Percentiles rank a stretch among this genome's conserved stretches.
phyloP scores from a whole-genome alignment of 2,888 invertebrate genomes.

The Loripinus fragilis region DNA sequence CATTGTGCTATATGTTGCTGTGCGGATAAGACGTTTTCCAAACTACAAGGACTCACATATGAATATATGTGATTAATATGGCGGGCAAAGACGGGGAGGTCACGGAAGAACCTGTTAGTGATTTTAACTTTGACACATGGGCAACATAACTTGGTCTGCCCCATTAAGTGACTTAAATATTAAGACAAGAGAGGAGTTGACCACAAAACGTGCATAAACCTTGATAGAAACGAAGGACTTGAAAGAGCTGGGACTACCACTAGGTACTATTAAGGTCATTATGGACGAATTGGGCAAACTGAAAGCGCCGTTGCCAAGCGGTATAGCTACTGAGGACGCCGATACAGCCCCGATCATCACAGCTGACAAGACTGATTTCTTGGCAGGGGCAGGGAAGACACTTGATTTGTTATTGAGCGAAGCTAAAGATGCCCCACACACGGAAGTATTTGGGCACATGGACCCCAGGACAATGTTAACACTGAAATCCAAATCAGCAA shows the following conservation, averaged over 20 bases:
- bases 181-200: slow-evolving; percentile 33
- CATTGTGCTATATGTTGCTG: too few relatives aligned
- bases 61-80: background rate
- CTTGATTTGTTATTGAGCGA: slow-evolving; percentile 12
- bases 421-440: background rate
- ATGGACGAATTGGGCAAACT: slow-evolving; percentile 1
- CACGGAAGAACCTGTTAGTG: background rate
- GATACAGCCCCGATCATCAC: background rate
- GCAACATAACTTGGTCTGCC: background rate
- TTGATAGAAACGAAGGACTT: slow-evolving; percentile 10
- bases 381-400: slow-evolving; percentile 24
- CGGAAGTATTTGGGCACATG: slow-evolving; percentile 3
- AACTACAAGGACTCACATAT: background rate
- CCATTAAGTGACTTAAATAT: slow-evolving; percentile 13
- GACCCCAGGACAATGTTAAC: slow-evolving; percentile 34
- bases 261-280: slow-evolving; percentile 21
- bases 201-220: background rate
- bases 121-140: slow-evolving; percentile 29
- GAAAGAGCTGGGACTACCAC: slow-evolving; percentile 24
- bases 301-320: background rate
- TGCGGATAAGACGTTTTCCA: background rate
- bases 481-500: slow-evolving; percentile 13
- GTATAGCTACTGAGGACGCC: background rate
- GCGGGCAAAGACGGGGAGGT: background rate
- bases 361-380: background rate